Base-by-base conservation (phyloP, 2,797 vertebrate genomes). In the Enteromius treurensis region DNA sequence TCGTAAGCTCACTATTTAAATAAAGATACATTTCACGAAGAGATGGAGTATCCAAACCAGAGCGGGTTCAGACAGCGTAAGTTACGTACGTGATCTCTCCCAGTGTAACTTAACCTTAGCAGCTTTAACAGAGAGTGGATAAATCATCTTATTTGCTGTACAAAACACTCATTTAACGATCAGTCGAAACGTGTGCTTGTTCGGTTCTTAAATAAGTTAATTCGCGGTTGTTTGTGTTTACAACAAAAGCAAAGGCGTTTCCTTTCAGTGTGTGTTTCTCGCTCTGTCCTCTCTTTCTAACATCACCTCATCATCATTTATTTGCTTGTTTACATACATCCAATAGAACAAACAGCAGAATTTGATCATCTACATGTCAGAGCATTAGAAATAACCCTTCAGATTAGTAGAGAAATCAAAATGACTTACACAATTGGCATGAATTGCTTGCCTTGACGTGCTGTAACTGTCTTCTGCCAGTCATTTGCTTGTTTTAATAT, bases 1-100 rank as follows among this genome's bases (percentile, higher is more conserved):
- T 4, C 17, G 1, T 47, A 8, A 32, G 1, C 51, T 29, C 0
- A 10, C 3, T 80, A 13, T 75, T 80, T 37, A 80, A 58, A 42
- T 37, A 58, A 21, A 34, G 4, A 21, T 8, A 32, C 14, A 4
- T 71, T 40, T 19, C 0, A 1, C 1, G 53, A 17, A 19, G 60
- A 13, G 6, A 95, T 95, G 94, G 94, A 94, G 87, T 92, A 90
- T 23, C 83, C 88, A 0, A 73, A 87, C 68, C 92, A 93, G 6
- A 91, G 88, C 74, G 93, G 91, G n/a, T 95, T 92, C 90, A 93
- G 94, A 92, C 94, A 94, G 89, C 94, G 95, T 95, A 94, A 95
- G 95, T 95, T 92, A 93, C 93, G 93, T 94, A 92, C 92, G 93
- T 94, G 87, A 82, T 19, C 37, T 65, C 77, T 82, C 60, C 5